Conservation (phyloP, 2,113 vertebrate species). For the Electrona antarctica region DNA sequence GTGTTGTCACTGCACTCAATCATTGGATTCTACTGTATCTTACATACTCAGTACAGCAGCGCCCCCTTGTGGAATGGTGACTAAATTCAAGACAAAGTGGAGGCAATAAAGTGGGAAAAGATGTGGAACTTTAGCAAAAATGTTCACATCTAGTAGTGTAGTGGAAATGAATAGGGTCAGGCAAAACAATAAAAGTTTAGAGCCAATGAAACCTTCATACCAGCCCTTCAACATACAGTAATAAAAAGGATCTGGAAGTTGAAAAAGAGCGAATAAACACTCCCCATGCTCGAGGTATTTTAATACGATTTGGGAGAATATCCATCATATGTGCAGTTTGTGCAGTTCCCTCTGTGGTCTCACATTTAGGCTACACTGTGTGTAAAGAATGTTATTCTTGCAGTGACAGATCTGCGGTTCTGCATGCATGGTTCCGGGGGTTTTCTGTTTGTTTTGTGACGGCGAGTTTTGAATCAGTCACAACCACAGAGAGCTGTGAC, state of each 20-base stretch:
- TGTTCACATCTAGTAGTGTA: too few relatives aligned
- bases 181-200: not conserved
- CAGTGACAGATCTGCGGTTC: not conserved
- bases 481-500: not conserved
- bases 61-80: conserved; percentile 69
- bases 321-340: not conserved
- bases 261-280: not conserved
- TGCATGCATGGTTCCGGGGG: not conserved
- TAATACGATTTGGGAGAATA: not conserved
- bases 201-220: not conserved
- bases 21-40: not conserved
- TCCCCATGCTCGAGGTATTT: too few relatives aligned
- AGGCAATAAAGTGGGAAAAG: too few relatives aligned
- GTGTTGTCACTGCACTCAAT: not conserved
- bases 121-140: not conserved
- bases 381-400: not conserved
- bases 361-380: not conserved
- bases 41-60: conserved; percentile 35
- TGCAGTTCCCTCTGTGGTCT: not conserved
- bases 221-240: not conserved
- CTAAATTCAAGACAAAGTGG: too few relatives aligned
- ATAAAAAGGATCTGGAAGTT: not conserved
- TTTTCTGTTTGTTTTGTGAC: not conserved
- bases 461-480: not conserved
- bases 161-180: not conserved